Conservation (phyloP, 1,140 invertebrate genomes). For the Drosophila rufa region DNA sequence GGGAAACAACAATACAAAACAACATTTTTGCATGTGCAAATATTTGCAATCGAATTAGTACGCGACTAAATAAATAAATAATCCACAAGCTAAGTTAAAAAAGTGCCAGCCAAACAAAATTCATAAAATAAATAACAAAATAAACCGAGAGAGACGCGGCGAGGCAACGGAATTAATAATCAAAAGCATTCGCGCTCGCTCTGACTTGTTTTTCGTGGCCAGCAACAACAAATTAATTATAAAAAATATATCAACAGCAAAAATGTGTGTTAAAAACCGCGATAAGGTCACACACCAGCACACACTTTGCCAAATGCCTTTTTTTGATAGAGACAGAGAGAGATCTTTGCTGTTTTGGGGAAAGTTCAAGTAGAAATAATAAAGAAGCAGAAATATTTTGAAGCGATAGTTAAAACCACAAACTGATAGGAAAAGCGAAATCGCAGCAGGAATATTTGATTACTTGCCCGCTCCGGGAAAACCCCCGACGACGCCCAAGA, state of each 20-base stretch:
- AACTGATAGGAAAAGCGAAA: constrained; percentile 33
- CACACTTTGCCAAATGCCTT: constrained; percentile 21
- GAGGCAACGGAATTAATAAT: constrained; percentile 28
- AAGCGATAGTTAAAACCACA: constrained; percentile 33
- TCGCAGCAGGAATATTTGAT: constrained; percentile 70
- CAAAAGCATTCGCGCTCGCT: constrained; percentile 23
- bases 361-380: constrained; percentile 19
- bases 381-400: constrained; percentile 10
- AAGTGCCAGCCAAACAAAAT: constrained; percentile 33
- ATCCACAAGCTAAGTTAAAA: constrained; percentile 24
- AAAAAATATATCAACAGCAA: constrained; percentile 67
- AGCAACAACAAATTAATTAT: constrained; percentile 70
- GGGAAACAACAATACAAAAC: constrained; percentile 33
- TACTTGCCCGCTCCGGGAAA: constrained; percentile 35
- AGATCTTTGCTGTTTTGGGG: constrained; percentile 36
- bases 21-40: constrained; percentile 48
- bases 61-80: constrained; percentile 58
- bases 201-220: constrained; percentile 24
- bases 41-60: constrained; percentile 74
- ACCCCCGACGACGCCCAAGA: constrained; percentile 22
- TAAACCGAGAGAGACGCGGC: constrained; percentile 8
- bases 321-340: constrained; percentile 16
- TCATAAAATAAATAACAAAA: constrained; percentile 30
- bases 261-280: constrained; percentile 43
- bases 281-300: constrained; percentile 38